phyloP scores from a whole-genome alignment of 2,888 invertebrate genomes.

The Epicampocera succincta region DNA sequence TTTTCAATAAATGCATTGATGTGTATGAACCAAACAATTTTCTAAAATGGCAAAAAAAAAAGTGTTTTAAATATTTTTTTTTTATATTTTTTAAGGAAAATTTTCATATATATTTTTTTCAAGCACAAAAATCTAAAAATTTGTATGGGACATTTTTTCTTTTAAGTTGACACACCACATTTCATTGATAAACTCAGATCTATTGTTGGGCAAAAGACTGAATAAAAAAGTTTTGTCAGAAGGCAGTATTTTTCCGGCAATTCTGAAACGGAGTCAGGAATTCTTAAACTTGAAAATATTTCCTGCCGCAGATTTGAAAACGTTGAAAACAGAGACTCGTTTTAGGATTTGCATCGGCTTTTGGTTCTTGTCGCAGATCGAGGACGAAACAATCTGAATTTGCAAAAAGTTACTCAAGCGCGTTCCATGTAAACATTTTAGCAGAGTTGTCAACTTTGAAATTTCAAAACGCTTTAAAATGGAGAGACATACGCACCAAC shows the following conservation, averaged over 20 bases:
- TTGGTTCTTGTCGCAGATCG: too few relatives aligned
- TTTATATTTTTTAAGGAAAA: not conserved
- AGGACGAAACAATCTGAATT: too few relatives aligned
- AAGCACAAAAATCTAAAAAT: slow-evolving; percentile 33
- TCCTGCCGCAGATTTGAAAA: too few relatives aligned
- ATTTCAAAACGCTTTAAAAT: too few relatives aligned
- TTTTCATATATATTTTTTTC: slow-evolving; percentile 6
- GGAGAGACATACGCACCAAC: too few relatives aligned
- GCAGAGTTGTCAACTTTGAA: too few relatives aligned
- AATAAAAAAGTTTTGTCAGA: not conserved
- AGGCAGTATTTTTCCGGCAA: slow-evolving; percentile 1
- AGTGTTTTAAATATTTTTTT: not conserved
- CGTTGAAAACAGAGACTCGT: too few relatives aligned
- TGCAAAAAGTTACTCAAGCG: too few relatives aligned
- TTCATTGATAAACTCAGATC: slow-evolving; percentile 46
- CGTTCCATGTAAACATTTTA: too few relatives aligned
- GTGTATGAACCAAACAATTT: slow-evolving; percentile 8
- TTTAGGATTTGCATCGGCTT: too few relatives aligned
- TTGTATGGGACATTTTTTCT: slow-evolving; percentile 14
- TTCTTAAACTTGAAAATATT: too few relatives aligned
- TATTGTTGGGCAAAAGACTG: slow-evolving; percentile 3
- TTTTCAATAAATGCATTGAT: slow-evolving; percentile 25
- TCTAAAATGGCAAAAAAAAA: slow-evolving; percentile 1
- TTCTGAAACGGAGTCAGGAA: not conserved
- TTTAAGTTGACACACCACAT: slow-evolving; percentile 41